Conservation (phyloP, 2,888 invertebrate genomes). For the Steinernema scapterisci region DNA sequence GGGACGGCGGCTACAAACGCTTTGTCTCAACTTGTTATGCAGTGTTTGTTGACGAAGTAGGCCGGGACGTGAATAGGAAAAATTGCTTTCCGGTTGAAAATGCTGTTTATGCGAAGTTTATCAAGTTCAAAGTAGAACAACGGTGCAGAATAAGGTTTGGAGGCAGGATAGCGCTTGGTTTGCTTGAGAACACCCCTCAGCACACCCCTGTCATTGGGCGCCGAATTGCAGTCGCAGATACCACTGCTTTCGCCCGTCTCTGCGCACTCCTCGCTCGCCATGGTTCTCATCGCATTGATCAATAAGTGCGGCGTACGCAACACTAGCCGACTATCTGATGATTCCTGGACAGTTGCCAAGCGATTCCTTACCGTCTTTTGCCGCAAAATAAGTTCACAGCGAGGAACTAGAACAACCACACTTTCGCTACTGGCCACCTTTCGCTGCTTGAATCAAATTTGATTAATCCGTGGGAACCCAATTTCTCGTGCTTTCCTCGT, state of each 20-base stretch:
- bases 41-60: background rate
- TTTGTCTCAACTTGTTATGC: background rate
- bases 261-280: conserved; percentile 20
- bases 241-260: conserved; percentile 31
- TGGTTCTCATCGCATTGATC: conserved; percentile 13
- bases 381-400: background rate
- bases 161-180: conserved; percentile 32
- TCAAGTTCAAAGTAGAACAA: background rate
- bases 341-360: conserved; percentile 25
- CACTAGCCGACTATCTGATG: conserved; percentile 15
- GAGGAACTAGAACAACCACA: too few species aligned
- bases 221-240: conserved; percentile 31
- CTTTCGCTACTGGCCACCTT: too few species aligned
- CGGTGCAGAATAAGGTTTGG: conserved; percentile 31
- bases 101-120: background rate
- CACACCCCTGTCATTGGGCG: conserved; percentile 31
- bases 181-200: conserved; percentile 33
- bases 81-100: background rate
- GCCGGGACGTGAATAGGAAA: too few species aligned
- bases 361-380: background rate
- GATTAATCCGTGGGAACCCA: background rate
- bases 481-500: background rate
- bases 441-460: too few species aligned
- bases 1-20: conserved; percentile 16
- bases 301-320: conserved; percentile 31